Base-by-base conservation (phyloP, 2,797 vertebrate genomes). In the Hydrolagus colliei region DNA sequence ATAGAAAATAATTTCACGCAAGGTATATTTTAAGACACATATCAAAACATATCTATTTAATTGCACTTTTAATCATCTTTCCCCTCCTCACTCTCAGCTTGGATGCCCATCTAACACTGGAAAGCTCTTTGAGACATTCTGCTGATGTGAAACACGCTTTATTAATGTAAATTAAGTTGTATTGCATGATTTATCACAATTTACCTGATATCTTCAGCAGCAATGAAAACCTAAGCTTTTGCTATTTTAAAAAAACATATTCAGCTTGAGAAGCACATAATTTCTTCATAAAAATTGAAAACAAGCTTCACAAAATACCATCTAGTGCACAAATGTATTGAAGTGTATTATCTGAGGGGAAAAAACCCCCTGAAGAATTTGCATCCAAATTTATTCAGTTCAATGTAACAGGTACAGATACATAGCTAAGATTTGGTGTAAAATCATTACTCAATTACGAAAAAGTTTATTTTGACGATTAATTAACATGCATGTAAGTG, bases 391-490 rank as follows among this genome's bases (percentile, higher is more conserved):
- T 52, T 52, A 6, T 52, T 52, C 41, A 52, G 41, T 52, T 52
- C 41, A 52, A 6, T 6, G 41, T 52, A 52, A 52, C 41, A 52
- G 41, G 41, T 52, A 52, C 41, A 52, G 41, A 52, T 52, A 52
- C 41, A 52, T 52, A 52, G 2, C 41, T 52, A 52, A 3, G 41
- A 3, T 52, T 52, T 52, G 41, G 68, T 71, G 65, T 84, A 63
- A 68, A 63, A 52, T 82, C 41, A 32, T 68, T 82, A 84, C 52
- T 84, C 65, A 71, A 52, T 84, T 84, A 80, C 20, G 12, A 80
- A 80, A 52, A 52, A 52, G 41, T 52, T 52, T 52, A 52, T 52
- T 52, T 52, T 52, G 41, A 52, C 41, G 6, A 52, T 52, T 52
- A 52, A 52, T 52, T 52, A 52, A 52, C 41, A 6, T 52, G 41